Evolutionary conservation across 2,888 invertebrate species (phyloP), one percentile per base, ranked within the genome.

Genomic region (Metellina segmentata): DNA sequence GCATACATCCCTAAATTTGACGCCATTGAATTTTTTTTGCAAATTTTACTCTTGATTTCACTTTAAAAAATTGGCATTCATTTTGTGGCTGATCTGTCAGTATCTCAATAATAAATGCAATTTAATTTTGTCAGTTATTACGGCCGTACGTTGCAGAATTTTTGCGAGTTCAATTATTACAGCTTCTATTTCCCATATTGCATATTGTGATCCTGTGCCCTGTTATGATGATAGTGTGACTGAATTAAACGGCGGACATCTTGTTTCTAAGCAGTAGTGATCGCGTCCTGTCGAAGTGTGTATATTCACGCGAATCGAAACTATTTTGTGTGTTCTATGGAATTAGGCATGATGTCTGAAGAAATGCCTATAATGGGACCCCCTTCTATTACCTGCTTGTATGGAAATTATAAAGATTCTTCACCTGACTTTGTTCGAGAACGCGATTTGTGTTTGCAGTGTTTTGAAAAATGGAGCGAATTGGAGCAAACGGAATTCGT

Each of bases 401-500:
- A 89, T 87, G 83, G 79, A 83, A 91, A 89, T 78, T 91, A 78
- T 78, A 91, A 90, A 74, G 91, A 93, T 82, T 90, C 91, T n/a
- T 89, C 93, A 20, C 89, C 93, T 11, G 89, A 93, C 72, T 93
- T 82, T 90, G 75, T 61, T 19, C 77, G 88, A 20, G 93, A 93
- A 79, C 77, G 90, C n/a, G 91, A 91, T 75, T 53, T 93, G 51
- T 91, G 93, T 77, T 61, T 89, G 78, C 85, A 91, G 52, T 91
- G 89, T 83, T 93, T 93, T 88, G 93, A 92, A 81, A 93, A 93
- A 77, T 98, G 98, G 98, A 98, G 97, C 96, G 98, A 99, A 95
- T 96, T 97, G 81, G 98, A 99, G 94, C 98, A 99, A 96, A 98
- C 99, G 95, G 98, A 98, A 95, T 99, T 99, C 95, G 98, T 99